These are phyloP conservation scores for Forficula auricularia DNA, from an alignment of 1,140 invertebrate genomes.

Conservation along the genomic window DNA sequence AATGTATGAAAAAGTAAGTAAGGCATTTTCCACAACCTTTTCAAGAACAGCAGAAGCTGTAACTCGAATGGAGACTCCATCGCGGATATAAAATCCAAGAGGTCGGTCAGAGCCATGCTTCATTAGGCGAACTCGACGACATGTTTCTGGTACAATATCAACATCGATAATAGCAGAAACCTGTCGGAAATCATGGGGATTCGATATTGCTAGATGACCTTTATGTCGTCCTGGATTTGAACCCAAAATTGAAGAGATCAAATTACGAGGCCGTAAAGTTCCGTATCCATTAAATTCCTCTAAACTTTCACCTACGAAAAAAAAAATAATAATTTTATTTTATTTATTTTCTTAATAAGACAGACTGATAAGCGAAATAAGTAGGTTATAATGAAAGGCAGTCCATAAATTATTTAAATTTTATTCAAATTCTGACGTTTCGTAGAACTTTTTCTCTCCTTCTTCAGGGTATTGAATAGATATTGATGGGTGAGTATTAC, in stretches of 20 bases:
- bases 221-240: conserved; percentile 60
- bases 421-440: too few relatives aligned
- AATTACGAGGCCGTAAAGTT: conserved; percentile 56
- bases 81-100: conserved; percentile 91
- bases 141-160: conserved; percentile 94
- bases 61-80: conserved; percentile 70
- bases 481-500: too few relatives aligned
- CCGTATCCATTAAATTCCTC: conserved; percentile 72
- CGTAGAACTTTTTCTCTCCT: too few relatives aligned
- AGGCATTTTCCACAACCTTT: conserved; percentile 29
- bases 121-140: conserved; percentile 81
- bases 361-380: too few relatives aligned
- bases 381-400: too few relatives aligned
- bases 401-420: too few relatives aligned
- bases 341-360: too few relatives aligned
- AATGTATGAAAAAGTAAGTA: too few relatives aligned
- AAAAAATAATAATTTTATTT: conserved; percentile 32
- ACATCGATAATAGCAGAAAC: conserved; percentile 98
- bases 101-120: conserved; percentile 98
- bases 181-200: conserved; percentile 93
- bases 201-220: conserved; percentile 70
- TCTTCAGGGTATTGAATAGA: too few relatives aligned
- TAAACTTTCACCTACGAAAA: conserved; percentile 60
- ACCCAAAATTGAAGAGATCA: conserved; percentile 66
- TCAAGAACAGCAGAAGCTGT: conserved; percentile 62